Conservation (phyloP, 1,140 invertebrate species). For the Oppia nitens region DNA sequence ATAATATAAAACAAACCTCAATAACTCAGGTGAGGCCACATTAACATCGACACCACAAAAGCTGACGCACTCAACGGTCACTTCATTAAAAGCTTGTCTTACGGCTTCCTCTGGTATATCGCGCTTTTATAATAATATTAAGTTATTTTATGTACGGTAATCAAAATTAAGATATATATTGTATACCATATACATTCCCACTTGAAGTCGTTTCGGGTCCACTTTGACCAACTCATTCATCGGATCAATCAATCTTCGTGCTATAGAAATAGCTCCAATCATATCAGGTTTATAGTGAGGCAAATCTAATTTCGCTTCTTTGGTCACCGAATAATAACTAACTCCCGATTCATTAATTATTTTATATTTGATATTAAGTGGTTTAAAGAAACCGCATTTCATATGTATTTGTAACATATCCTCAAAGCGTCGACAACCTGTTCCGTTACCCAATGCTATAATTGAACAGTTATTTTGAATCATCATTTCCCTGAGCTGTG, state of each 20-base stretch:
- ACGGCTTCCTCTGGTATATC: slow-evolving; percentile 61
- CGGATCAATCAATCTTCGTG: slow-evolving; percentile 67
- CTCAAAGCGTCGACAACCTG: slow-evolving; percentile 69
- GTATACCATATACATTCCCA: slow-evolving; percentile 55
- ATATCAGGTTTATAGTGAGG: slow-evolving; percentile 56
- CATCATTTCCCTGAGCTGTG: background rate
- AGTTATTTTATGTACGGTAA: too few species aligned
- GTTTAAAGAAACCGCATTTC: slow-evolving; percentile 34
- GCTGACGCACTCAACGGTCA: slow-evolving; percentile 59
- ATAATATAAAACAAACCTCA: slow-evolving; percentile 38
- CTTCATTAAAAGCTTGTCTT: slow-evolving; percentile 48
- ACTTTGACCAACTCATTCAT: slow-evolving; percentile 77
- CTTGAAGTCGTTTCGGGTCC: slow-evolving; percentile 72
- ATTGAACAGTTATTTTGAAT: slow-evolving; percentile 38
- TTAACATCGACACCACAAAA: slow-evolving; percentile 82
- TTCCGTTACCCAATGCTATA: slow-evolving; percentile 72
- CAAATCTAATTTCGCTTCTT: slow-evolving; percentile 64
- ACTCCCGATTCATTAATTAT: slow-evolving; percentile 76
- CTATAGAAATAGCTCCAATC: slow-evolving; percentile 68
- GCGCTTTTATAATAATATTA: slow-evolving; percentile 40
- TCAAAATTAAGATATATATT: too few species aligned
- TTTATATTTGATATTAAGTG: slow-evolving; percentile 45
- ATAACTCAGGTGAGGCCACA: slow-evolving; percentile 53
- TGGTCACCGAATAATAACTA: slow-evolving; percentile 71
- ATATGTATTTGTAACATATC: slow-evolving; percentile 48